Evolutionary conservation across 2,797 vertebrate species (phyloP), one percentile per base, ranked within the genome.

Genomic region (Alcedo quadribrachys): DNA sequence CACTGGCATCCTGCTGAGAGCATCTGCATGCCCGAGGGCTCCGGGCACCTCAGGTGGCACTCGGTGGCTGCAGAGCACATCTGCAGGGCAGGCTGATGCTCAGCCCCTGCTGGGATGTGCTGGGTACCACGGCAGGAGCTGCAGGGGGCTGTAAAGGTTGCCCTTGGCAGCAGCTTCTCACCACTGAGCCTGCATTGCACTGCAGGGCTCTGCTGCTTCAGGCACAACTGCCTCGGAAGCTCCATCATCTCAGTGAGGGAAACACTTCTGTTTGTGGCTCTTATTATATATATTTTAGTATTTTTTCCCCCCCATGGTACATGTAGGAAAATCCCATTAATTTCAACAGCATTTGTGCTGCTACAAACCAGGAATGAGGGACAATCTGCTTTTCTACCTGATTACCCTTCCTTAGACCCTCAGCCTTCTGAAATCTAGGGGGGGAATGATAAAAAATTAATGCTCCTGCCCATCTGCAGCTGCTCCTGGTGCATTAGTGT

Each of bases 11-110:
- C 66, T 57, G 42, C 50, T 4, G 50, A 53, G 81, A 45, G 33
- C 25, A 9, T 0, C 2, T 55, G 48, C 0, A 2, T 42, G 25
- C 27, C n/a, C 3, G 6, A 42, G 55, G 60, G 12, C 57, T 61
- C 58, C 28, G 16, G 46, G 51, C 11, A 6, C 25, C 40, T 70
- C 88, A 63, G 6, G 22, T 9, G 10, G 51, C 32, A 20, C 37
- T 43, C 7, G 4, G 45, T 22, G 73, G 53, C 50, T 43, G 57
- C 62, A 63, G 65, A 53, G 9, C 11, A 2, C 5, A 15, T 12
- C 48, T 79, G 79, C 51, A 89, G 79, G 24, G 27, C 60, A 55
- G 65, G 7, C 5, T 51, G 1, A 45, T 53, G 35, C 60, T 80
- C 37, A 18, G 1, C 0, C 22, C 60, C 1, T 2, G 1, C 4